Percentiles rank a stretch among this genome's conserved stretches.
phyloP scores from a whole-genome alignment of 2,888 invertebrate genomes.

The Lamproptera curius region DNA sequence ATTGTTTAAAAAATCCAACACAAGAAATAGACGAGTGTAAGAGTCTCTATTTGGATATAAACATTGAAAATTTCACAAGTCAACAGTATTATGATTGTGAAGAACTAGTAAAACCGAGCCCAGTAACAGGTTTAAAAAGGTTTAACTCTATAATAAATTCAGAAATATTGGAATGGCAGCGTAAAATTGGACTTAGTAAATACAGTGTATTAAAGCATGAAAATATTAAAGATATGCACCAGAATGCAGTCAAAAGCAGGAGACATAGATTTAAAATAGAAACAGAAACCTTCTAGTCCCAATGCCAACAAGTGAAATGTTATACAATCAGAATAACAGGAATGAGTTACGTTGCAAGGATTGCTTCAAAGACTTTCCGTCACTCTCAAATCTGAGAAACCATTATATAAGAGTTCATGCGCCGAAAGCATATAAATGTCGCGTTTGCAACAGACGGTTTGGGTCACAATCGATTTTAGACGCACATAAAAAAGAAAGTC shows the following conservation, averaged over 20 bases:
- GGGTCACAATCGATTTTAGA: slow-evolving; percentile 39
- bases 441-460: slow-evolving; percentile 42
- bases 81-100: slow-evolving; percentile 43
- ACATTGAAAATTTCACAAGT: slow-evolving; percentile 37
- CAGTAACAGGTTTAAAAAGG: slow-evolving; percentile 34
- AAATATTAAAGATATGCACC: slow-evolving; percentile 5
- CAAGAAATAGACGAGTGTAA: slow-evolving; percentile 30
- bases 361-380: slow-evolving; percentile 43
- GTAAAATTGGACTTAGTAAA: slow-evolving; percentile 22
- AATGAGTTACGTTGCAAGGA: slow-evolving; percentile 41
- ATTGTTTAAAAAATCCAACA: slow-evolving; percentile 34
- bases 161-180: slow-evolving; percentile 21
- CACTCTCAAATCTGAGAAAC: slow-evolving; percentile 40
- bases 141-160: slow-evolving; percentile 29
- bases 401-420: slow-evolving; percentile 53
- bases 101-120: slow-evolving; percentile 23
- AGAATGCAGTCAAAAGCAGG: slow-evolving; percentile 22
- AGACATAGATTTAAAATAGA: slow-evolving; percentile 13
- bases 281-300: slow-evolving; percentile 23
- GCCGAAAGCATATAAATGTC: slow-evolving; percentile 45
- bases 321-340: slow-evolving; percentile 37
- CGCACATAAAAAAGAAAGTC: slow-evolving; percentile 43
- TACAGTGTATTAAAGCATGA: slow-evolving; percentile 22
- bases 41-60: slow-evolving; percentile 45
- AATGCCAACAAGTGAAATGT: slow-evolving; percentile 40